Percentiles rank a stretch among this genome's conserved stretches.
phyloP scores from a whole-genome alignment of 2,113 vertebrate genomes.

The Chaetura pelagica region DNA sequence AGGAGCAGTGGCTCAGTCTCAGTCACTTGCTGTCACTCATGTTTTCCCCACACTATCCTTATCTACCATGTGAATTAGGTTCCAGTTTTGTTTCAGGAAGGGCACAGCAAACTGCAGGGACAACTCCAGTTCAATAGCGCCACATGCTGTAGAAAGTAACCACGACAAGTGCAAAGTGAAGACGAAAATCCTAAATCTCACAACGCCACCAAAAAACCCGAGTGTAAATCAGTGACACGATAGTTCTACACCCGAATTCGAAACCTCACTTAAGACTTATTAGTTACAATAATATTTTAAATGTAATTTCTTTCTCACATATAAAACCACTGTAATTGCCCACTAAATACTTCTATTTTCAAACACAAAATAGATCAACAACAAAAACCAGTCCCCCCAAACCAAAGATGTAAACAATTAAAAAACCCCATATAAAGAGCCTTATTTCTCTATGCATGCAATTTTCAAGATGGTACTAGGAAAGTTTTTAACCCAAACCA shows the following conservation, averaged over 20 bases:
- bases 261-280: not conserved
- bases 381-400: not conserved
- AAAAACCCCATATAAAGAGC: not conserved
- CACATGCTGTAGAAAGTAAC: not conserved
- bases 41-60: not conserved
- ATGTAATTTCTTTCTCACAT: accelerated
- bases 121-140: not conserved
- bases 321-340: not conserved
- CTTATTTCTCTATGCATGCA: not conserved
- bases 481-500: not conserved
- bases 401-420: not conserved
- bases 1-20: not conserved
- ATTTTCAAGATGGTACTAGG: not conserved
- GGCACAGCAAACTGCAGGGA: accelerated
- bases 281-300: not conserved
- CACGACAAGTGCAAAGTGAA: not conserved
- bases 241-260: not conserved
- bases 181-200: not conserved
- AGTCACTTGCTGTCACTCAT: not conserved
- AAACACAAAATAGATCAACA: not conserved
- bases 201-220: accelerated
- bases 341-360: not conserved
- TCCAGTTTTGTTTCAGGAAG: not conserved
- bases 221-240: no score
- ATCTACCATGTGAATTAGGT: accelerated